phyloP scores from a whole-genome alignment of 1,140 invertebrate species.

The Nasonia longicornis region DNA sequence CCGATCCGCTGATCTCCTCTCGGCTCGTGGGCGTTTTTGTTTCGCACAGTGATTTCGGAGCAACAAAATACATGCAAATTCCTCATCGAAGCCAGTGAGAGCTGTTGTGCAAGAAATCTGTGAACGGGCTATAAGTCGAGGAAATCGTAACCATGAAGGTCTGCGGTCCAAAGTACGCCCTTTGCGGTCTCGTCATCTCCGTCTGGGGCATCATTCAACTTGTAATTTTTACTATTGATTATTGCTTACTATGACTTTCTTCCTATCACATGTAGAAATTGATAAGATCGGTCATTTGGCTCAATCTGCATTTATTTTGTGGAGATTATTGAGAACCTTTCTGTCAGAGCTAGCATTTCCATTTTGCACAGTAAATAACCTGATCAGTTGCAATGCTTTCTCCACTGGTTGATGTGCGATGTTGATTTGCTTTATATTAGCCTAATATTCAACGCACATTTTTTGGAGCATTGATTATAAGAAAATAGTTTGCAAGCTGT shows the following conservation, averaged over 20 bases:
- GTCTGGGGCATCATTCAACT: constrained; percentile 92
- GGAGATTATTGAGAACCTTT: too few relatives aligned
- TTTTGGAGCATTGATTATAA: too few relatives aligned
- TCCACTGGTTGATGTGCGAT: neutral
- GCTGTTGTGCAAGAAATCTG: neutral
- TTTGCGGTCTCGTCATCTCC: constrained; percentile 90
- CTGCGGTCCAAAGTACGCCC: constrained; percentile 91
- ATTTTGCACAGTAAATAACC: neutral
- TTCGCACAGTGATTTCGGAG: neutral
- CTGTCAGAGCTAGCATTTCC: too few relatives aligned
- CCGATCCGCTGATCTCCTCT: constrained; percentile 20
- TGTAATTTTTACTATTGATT: constrained; percentile 71
- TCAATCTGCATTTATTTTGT: too few relatives aligned
- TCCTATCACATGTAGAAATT: neutral
- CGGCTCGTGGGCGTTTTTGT: constrained; percentile 25
- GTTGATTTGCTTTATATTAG: too few relatives aligned
- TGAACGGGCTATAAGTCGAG: neutral
- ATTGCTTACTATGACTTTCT: constrained; percentile 30
- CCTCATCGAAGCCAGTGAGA: neutral
- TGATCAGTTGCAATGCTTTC: neutral
- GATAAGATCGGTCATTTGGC: neutral
- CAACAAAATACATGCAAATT: neutral
- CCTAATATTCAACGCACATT: too few relatives aligned
- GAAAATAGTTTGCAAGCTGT: too few relatives aligned
- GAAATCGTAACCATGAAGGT: constrained; percentile 76